Evolutionary conservation across 2,797 vertebrate genomes (phyloP).

Genomic region (Takifugu rubripes): DNA sequence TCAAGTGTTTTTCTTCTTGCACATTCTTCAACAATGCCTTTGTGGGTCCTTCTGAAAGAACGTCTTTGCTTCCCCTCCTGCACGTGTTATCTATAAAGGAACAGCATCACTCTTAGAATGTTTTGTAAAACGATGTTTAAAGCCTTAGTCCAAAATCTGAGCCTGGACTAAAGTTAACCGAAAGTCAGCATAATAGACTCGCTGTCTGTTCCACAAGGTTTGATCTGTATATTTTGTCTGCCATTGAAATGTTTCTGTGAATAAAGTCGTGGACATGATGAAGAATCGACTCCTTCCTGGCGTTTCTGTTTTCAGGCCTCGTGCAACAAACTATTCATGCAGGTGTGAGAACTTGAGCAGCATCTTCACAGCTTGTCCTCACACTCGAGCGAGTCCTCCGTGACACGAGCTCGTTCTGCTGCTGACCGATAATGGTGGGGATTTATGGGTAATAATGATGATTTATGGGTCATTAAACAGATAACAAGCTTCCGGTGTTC

Average conservation of each 20-base stretch:
- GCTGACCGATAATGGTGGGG: neutral
- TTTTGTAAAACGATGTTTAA: slow-evolving; percentile 66
- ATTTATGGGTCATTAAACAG: no score
- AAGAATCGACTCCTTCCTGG: neutral
- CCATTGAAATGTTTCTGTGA: slow-evolving; percentile 64
- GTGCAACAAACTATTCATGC: neutral
- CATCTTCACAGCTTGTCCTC: neutral
- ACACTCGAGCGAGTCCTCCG: neutral
- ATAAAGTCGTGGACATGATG: slow-evolving; percentile 62
- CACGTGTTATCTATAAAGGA: slow-evolving; percentile 62
- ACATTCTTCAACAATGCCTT: slow-evolving; percentile 15
- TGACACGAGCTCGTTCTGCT: neutral
- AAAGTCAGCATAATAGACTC: slow-evolving; percentile 50
- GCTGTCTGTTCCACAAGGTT: slow-evolving; percentile 46
- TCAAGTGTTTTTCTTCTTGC: neutral
- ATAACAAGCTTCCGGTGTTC: neutral
- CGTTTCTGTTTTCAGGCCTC: neutral
- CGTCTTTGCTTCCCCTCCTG: slow-evolving; percentile 40
- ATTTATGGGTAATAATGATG: neutral
- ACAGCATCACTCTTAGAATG: slow-evolving; percentile 49
- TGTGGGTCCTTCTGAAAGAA: slow-evolving; percentile 27
- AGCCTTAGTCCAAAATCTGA: slow-evolving; percentile 74
- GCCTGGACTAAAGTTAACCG: slow-evolving; percentile 70
- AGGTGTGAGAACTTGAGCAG: neutral
- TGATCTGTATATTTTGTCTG: slow-evolving; percentile 73